Base-by-base conservation (phyloP, 2,888 invertebrate genomes). In the Chrysolina americana region DNA sequence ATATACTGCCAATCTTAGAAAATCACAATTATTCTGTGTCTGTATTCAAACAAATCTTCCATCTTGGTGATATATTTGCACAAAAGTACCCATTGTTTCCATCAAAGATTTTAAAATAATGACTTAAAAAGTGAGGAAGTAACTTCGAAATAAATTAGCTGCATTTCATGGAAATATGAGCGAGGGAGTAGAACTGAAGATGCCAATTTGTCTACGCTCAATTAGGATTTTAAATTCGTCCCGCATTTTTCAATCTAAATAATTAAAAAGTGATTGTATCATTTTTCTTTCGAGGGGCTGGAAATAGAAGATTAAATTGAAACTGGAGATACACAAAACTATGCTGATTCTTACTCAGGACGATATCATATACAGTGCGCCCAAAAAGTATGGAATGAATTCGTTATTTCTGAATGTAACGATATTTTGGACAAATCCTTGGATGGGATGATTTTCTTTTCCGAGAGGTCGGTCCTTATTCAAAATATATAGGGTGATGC, bases 41-140 rank as follows among this genome's bases (percentile, higher is more conserved):
- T 15, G 13, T 15, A 59, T 53, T 41, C 41, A 68, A 53, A 41
- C 36, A 53, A 56, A 68, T 50, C 21, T 41, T 41, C 15, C 41
- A 36, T 19, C 68, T 41, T 21, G 44, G 68, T 41, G 28, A 71
- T 48, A 68, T 50, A 56, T 72, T 78, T 73, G 65, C 69, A 68
- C 59, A 70, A 72, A 74, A 76, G 65, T 76, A 0, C 36, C 36
- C 8, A 75, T 73, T 78, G 79, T 81, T 81, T 81, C 78, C 77
- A 76, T 62, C 65, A 77, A 76, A 78, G 75, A 82, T 84, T 84
- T 83, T 82, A 84, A 83, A 85, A 85, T 85, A 85, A 85, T 84
- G 81, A 83, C 82, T 84, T 82, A 85, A 83, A 83, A 84, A 85
- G 82, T 80, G 78, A 78, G 81, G 82, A 83, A 84, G 82, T 81